Evolutionary conservation across 2,888 invertebrate species (phyloP).

Genomic region (Branchipolynoe longqiensis): DNA sequence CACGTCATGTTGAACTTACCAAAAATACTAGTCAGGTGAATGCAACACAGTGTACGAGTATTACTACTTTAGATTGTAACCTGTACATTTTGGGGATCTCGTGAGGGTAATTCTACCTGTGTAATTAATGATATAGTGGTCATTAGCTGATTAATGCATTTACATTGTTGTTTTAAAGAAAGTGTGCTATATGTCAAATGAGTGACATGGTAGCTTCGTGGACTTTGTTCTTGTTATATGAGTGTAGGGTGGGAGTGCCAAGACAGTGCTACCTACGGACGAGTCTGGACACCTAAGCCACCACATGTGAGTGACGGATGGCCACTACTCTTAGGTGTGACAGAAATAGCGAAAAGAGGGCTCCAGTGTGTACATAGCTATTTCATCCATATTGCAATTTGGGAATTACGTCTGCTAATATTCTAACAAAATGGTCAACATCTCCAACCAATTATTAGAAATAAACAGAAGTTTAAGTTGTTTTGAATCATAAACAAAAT

Average conservation of each 20-base stretch:
- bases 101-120: slow-evolving; percentile 27
- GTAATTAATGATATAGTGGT: slow-evolving; percentile 40
- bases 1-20: slow-evolving; percentile 54
- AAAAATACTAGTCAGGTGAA: slow-evolving; percentile 53
- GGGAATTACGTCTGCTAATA: too few relatives aligned
- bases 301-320: too few relatives aligned
- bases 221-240: slow-evolving; percentile 32
- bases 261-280: background rate
- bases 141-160: slow-evolving; percentile 40
- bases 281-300: too few relatives aligned
- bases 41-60: slow-evolving; percentile 32
- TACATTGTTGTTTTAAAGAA: slow-evolving; percentile 35
- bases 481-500: too few relatives aligned
- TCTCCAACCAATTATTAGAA: too few relatives aligned
- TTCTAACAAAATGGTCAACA: too few relatives aligned
- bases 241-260: slow-evolving; percentile 9
- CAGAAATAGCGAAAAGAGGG: too few relatives aligned
- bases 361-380: too few relatives aligned
- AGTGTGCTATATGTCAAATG: slow-evolving; percentile 22
- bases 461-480: too few relatives aligned
- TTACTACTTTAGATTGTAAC: slow-evolving; percentile 49
- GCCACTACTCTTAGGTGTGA: too few relatives aligned
- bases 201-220: background rate
- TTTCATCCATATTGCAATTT: too few relatives aligned
- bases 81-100: slow-evolving; percentile 49